Evolutionary conservation across 1,140 invertebrate species (phyloP).

Genomic region (Drosophila ficusphila): DNA sequence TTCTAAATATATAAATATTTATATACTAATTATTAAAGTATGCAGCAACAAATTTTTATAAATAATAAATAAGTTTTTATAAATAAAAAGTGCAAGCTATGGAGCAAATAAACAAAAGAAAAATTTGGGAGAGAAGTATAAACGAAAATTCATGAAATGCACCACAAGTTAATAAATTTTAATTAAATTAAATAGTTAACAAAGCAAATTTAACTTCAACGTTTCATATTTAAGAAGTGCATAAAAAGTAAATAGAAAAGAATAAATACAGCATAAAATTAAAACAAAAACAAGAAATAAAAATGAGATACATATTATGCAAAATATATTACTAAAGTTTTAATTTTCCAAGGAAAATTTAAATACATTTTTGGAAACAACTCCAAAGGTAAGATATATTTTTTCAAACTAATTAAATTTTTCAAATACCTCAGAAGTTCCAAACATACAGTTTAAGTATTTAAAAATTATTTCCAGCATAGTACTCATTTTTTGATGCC

Average conservation of each 20-base stretch:
- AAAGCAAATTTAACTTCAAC: constrained; percentile 75
- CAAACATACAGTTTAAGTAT: too few species aligned
- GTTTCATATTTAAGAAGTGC: constrained; percentile 83
- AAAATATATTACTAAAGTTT: constrained; percentile 58
- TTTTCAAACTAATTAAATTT: too few species aligned
- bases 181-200: constrained; percentile 78
- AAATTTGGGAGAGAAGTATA: constrained; percentile 17
- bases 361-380: too few species aligned
- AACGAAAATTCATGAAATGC: constrained; percentile 37
- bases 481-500: too few species aligned
- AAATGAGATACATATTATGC: constrained; percentile 74
- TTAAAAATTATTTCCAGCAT: too few species aligned
- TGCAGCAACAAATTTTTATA: constrained; percentile 67
- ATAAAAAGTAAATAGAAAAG: constrained; percentile 66
- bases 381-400: too few species aligned
- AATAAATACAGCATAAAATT: constrained; percentile 66
- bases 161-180: constrained; percentile 66
- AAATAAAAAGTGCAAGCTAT: constrained; percentile 83
- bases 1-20: constrained; percentile 50
- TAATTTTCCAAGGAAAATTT: not conserved
- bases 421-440: too few species aligned
- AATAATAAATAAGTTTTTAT: constrained; percentile 47
- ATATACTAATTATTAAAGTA: constrained; percentile 44
- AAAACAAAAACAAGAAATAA: constrained; percentile 62
- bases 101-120: constrained; percentile 63